phyloP scores from a whole-genome alignment of 2,888 invertebrate species.

The Baccha elongata region DNA sequence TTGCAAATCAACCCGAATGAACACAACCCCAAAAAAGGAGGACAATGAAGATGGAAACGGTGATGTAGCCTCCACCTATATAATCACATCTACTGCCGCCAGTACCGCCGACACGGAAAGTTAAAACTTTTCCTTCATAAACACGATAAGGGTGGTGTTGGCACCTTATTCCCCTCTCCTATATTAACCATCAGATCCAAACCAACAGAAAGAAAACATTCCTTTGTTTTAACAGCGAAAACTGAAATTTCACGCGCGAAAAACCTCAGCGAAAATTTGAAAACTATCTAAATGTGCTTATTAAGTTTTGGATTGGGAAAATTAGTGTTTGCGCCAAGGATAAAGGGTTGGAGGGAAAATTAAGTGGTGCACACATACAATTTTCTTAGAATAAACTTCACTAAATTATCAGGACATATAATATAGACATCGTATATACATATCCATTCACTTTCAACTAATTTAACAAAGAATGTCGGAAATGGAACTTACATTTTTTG shows the following conservation, averaged over 20 bases:
- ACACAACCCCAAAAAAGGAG: constrained; percentile 27
- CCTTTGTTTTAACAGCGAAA: constrained; percentile 41
- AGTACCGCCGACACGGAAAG: not conserved
- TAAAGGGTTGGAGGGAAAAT: not conserved
- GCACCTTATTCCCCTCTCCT: constrained; percentile 17
- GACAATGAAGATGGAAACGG: not conserved
- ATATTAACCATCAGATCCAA: not conserved
- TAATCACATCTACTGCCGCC: not conserved
- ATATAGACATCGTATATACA: constrained; percentile 55
- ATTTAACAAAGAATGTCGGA: constrained; percentile 5
- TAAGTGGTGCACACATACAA: constrained; percentile 42
- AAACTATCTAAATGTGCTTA: constrained; percentile 65
- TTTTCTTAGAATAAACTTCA: constrained; percentile 31
- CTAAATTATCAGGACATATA: constrained; percentile 27
- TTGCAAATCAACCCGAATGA: constrained; percentile 69
- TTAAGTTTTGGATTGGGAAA: constrained; percentile 25
- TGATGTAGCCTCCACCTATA: not conserved
- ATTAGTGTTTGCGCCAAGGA: not conserved
- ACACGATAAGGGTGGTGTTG: constrained; percentile 37
- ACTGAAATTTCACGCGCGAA: constrained; percentile 69
- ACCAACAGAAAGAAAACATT: not conserved
- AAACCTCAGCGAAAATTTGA: constrained; percentile 58
- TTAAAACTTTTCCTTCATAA: constrained; percentile 29
- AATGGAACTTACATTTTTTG: constrained; percentile 4
- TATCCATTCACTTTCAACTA: constrained; percentile 1